phyloP scores from a whole-genome alignment of 1,140 invertebrate species.

The Euura saliciscinereae region DNA sequence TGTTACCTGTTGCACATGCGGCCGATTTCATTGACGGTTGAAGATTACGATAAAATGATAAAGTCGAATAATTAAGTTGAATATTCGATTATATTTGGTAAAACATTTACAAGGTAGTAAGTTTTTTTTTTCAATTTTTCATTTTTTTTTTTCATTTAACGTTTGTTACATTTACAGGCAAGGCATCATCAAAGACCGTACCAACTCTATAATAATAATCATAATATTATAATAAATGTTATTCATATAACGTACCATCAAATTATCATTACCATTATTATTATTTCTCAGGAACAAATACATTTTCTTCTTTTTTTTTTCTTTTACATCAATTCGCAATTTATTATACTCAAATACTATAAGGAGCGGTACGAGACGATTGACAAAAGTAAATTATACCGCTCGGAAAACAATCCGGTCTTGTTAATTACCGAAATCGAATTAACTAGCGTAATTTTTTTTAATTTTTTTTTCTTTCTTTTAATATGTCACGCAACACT shows the following conservation, averaged over 20 bases:
- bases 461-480: neutral
- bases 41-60: neutral
- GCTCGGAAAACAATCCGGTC: neutral
- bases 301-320: slow-evolving; percentile 50
- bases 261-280: slow-evolving; percentile 49
- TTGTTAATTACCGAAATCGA: neutral
- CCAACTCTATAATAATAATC: slow-evolving; percentile 57
- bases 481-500: neutral
- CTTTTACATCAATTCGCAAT: slow-evolving; percentile 56
- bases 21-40: neutral
- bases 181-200: slow-evolving; percentile 60
- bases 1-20: too few relatives aligned
- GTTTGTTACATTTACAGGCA: slow-evolving; percentile 58
- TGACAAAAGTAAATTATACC: neutral
- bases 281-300: slow-evolving; percentile 53
- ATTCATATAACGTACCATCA: slow-evolving; percentile 58
- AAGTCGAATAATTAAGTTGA: slow-evolving; percentile 41
- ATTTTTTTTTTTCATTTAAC: slow-evolving; percentile 47
- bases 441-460: too few relatives aligned
- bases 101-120: slow-evolving; percentile 62
- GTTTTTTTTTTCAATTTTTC: slow-evolving; percentile 33
- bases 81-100: slow-evolving; percentile 62
- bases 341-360: slow-evolving; percentile 27
- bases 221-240: slow-evolving; percentile 50
- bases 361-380: neutral